A percentile compares a stretch with the other conserved stretches of the same genome.
These are phyloP conservation scores for Todiramphus saurophagus DNA, from an alignment of 2,113 vertebrate genomes.

Conservation along the genomic window DNA sequence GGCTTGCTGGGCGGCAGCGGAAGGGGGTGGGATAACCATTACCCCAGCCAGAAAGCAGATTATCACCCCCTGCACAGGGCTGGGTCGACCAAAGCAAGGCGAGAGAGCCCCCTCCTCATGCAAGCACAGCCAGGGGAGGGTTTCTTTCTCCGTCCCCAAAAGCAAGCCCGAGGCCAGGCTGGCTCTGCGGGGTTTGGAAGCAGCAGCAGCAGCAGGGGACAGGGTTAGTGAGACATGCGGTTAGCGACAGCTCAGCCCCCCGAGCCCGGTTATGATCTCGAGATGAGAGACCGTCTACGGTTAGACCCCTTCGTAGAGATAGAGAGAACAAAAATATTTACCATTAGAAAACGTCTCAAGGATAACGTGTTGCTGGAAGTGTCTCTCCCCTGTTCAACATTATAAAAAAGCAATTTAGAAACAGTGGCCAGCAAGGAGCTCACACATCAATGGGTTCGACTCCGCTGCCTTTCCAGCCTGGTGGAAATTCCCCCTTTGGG, in stretches of 20 bases:
- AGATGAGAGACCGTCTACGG: constrained; percentile 40
- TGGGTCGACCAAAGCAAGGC: neutral
- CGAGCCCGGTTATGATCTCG: constrained; percentile 50
- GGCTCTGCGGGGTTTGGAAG: neutral
- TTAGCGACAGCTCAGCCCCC: constrained; percentile 67
- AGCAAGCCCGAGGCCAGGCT: neutral
- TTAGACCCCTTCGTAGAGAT: constrained; percentile 62
- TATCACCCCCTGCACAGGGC: neutral
- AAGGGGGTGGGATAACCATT: neutral
- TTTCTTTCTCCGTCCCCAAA: neutral
- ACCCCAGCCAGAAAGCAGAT: neutral
- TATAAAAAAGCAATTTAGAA: constrained; percentile 87
- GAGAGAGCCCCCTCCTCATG: neutral
- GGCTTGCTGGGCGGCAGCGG: fast-evolving
- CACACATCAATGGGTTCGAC: neutral
- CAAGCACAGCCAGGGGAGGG: neutral
- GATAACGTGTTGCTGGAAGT: constrained; percentile 88
- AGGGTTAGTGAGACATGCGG: constrained; percentile 69
- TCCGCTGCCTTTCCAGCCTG: constrained; percentile 15
- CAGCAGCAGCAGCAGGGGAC: neutral
- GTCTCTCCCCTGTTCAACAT: constrained; percentile 94
- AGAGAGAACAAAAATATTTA: constrained; percentile 89
- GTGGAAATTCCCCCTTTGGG: neutral
- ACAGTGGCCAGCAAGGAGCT: constrained; percentile 63
- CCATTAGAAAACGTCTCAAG: constrained; percentile 96